Conservation (phyloP, 1,140 invertebrate species). For the Euglossa dilemma region DNA sequence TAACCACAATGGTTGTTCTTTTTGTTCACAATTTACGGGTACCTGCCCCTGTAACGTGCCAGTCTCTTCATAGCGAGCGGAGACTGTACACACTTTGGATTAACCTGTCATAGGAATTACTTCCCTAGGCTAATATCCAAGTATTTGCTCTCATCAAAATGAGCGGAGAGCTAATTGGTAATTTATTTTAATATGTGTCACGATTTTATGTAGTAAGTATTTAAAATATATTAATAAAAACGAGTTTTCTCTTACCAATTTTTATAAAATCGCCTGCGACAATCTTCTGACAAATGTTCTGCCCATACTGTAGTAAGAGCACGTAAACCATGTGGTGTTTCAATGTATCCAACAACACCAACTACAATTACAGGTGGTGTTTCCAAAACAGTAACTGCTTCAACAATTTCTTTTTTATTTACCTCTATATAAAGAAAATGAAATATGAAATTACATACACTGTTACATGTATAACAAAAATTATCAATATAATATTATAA, state of each 20-base stretch:
- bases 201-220: background rate
- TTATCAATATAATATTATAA: background rate
- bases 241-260: slow-evolving; percentile 92
- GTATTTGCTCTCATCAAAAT: slow-evolving; percentile 70
- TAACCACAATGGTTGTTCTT: slow-evolving; percentile 60
- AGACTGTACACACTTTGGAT: slow-evolving; percentile 70
- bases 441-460: background rate
- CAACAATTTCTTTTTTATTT: slow-evolving; percentile 99
- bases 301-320: slow-evolving; percentile 98
- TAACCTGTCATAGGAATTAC: slow-evolving; percentile 47
- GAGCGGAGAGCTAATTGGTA: slow-evolving; percentile 75
- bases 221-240: background rate
- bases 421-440: slow-evolving; percentile 88
- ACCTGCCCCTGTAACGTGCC: slow-evolving; percentile 65
- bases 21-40: background rate
- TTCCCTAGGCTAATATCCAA: slow-evolving; percentile 64
- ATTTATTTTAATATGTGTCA: slow-evolving; percentile 42
- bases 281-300: slow-evolving; percentile 99
- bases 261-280: slow-evolving; percentile 99
- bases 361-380: slow-evolving; percentile 99
- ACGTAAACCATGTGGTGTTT: slow-evolving; percentile 97
- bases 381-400: slow-evolving; percentile 99
- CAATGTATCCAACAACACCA: slow-evolving; percentile 99
- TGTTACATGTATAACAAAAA: background rate
- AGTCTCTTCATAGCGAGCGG: slow-evolving; percentile 74